Conservation (phyloP, 1,140 invertebrate genomes). For the Apis dorsata region DNA sequence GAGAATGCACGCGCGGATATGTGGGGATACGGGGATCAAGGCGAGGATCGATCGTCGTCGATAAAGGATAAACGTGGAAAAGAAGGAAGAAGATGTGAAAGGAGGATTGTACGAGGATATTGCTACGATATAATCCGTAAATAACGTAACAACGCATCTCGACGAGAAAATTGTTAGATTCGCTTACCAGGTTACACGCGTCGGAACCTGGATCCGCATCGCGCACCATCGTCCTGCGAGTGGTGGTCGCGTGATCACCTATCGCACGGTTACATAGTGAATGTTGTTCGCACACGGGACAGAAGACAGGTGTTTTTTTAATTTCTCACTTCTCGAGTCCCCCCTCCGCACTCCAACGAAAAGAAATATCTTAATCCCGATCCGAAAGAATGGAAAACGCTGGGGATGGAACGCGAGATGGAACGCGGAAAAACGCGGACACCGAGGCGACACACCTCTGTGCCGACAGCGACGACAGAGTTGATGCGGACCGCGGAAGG, state of each 20-base stretch:
- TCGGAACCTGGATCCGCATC: constrained; percentile 29
- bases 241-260: constrained; percentile 19
- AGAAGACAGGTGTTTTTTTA: too few species aligned
- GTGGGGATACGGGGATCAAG: too few species aligned
- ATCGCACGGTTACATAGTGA: constrained; percentile 30
- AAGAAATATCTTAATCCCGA: too few species aligned
- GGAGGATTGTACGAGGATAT: too few species aligned
- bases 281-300: background rate
- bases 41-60: background rate
- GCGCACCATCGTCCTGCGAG: constrained; percentile 32
- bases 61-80: background rate
- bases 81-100: too few species aligned
- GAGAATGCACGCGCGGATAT: too few species aligned
- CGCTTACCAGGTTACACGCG: constrained; percentile 46
- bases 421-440: constrained; percentile 51
- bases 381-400: too few species aligned
- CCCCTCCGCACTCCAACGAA: background rate
- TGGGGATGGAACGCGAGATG: background rate
- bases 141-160: too few species aligned
- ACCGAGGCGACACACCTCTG: constrained; percentile 68
- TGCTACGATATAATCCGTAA: too few species aligned
- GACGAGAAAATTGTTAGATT: constrained; percentile 5
- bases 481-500: constrained; percentile 75
- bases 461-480: constrained; percentile 51
- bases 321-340: constrained; percentile 1